Base-by-base conservation (phyloP, 2,888 invertebrate species). In the Netelia fuscicornis region DNA sequence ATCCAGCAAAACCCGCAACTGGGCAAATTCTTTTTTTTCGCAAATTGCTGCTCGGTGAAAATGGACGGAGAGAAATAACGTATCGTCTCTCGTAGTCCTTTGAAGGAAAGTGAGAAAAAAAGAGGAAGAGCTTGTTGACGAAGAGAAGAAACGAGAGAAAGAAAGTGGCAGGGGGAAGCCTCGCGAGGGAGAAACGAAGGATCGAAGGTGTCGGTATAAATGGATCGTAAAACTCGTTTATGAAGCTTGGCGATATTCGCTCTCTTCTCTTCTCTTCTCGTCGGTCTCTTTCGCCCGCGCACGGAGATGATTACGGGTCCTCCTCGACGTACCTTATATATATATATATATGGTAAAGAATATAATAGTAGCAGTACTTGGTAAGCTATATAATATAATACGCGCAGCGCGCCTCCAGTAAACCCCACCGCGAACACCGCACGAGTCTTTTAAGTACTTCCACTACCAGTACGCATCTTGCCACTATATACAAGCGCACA, bases 191-290 rank as follows among this genome's bases (percentile, higher is more conserved):
- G 89, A 89, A 90, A 89, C 87, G 87, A 86, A 88, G 88, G 87
- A 87, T 85, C 87, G 87, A 87, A 90, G 89, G 89, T 88, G 89
- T 89, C 87, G 88, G 87, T 88, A 87, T 88, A 86, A 89, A 86
- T 83, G 86, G 89, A 90, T 89, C 90, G 89, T 89, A 90, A 90
- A 90, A 90, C 89, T 90, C 88, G 89, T 90, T 91, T 90, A 87
- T 85, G 82, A 87, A 88, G 88, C 89, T 88, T 86, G 86, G 84
- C 86, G 85, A 86, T 86, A 74, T 81, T 81, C 86, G 81, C 81
- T 80, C 62, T 86, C 62, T 76, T 81, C 84, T 83, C 82, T 80
- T 58, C 71, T 17, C 17, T 17, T 56, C 77, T 81, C 72, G 56
- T 70, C 75, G 79, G 52, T 80, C 76, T 79, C 54, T 56, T 58